Conservation (phyloP, 2,113 vertebrate genomes). For the Petroica traversi region DNA sequence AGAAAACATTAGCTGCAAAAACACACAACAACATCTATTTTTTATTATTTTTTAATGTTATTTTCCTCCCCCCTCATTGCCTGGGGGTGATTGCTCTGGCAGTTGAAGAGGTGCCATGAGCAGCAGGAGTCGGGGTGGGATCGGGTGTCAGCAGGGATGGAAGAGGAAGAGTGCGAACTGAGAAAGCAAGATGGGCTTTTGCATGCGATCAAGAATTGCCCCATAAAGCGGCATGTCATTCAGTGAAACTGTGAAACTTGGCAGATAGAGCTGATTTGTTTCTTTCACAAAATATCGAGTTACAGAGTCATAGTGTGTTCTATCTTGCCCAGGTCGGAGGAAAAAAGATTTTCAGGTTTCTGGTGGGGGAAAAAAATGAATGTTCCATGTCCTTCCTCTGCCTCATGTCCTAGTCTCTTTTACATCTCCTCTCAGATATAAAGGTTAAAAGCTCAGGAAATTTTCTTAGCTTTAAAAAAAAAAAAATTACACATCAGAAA, state of each 20-base stretch:
- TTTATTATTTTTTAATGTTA: not conserved
- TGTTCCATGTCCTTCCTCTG: not conserved
- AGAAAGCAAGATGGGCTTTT: constrained; percentile 5
- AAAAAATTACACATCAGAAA: constrained; percentile 5
- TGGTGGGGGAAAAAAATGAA: not conserved
- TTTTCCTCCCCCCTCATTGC: not conserved
- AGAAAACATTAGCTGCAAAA: not conserved
- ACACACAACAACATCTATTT: not conserved
- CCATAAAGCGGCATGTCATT: not conserved
- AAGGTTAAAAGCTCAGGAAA: constrained; percentile 36
- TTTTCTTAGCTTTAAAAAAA: not conserved
- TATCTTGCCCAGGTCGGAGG: not conserved
- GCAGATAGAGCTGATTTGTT: not conserved
- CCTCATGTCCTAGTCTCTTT: not conserved
- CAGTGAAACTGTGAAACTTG: constrained; percentile 14
- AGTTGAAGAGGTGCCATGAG: constrained; percentile 14
- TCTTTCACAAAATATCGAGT: constrained; percentile 19
- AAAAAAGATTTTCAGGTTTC: not conserved
- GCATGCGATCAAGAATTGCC: not conserved
- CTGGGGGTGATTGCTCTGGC: not conserved
- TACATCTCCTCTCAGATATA: not conserved
- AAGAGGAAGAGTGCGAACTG: not conserved
- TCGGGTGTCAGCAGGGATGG: not conserved
- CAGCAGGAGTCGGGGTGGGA: not conserved
- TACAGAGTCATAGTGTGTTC: constrained; percentile 27